Evolutionary conservation across 1,140 invertebrate genomes (phyloP), one percentile per base, ranked within the genome.

Genomic region (Drosophila santomea): DNA sequence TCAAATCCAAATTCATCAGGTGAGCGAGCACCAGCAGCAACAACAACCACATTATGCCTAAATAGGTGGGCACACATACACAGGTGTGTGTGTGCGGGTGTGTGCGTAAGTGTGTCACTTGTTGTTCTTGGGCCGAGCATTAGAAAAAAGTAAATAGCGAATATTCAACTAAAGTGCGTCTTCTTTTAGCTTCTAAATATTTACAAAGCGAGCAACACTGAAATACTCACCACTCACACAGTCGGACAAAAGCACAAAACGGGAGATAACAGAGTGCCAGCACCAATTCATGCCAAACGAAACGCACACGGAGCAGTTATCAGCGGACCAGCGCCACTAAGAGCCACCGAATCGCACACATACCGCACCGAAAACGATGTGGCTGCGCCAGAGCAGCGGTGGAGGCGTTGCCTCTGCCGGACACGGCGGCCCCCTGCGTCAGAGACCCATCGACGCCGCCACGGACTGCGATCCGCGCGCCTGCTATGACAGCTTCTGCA

Each of bases 401-500:
- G 92, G 94, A 83, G 93, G 82, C 73, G 93, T 20, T 4, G 38
- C 47, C 28, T 60, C 55, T 11, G 59, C 39, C 3, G 60, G 32
- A 20, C 54, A 58, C 38, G 59, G 67, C 15, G 63, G 74, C 35
- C 78, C 41, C 44, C 28, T 77, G 4, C 74, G 78, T 6, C 86
- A 91, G 61, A 75, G 93, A 82, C 90, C 94, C 78, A 92, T 92
- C 39, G 91, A 92, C 54, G 71, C 93, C 66, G 62, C 93, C 90
- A 79, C 93, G 5, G 86, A 94, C 71, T 94, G 94, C 74, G 96
- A 97, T 93, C 96, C 96, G 0, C 94, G 95, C 35, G 97, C 97
- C 10, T 97, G 96, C 91, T 97, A 97, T 85, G 97, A 97, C 88
- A 98, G 97, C 81, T 99, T 99, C 93, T 96, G 96, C 80, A 97